Evolutionary conservation across 2,113 vertebrate species (phyloP), one percentile per base, ranked within the genome.

Genomic region (Nesoenas mayeri): DNA sequence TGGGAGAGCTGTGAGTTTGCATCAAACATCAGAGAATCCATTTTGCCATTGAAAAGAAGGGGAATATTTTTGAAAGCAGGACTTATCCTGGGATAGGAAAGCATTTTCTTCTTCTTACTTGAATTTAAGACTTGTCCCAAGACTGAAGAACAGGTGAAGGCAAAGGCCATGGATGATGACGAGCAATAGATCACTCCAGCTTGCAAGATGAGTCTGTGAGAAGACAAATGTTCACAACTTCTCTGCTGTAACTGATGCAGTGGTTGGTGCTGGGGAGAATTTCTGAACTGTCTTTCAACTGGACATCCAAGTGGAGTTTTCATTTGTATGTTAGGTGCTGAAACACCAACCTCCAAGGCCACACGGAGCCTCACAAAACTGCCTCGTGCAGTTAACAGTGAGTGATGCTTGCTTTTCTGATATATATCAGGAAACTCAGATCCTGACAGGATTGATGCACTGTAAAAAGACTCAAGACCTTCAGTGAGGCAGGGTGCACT

Each of bases 391-490:
- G 58, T 54, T 90, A 73, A 71, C 36, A 38, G 58, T 31, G 72
- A 89, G 71, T 8, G 47, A 85, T 73, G 67, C 66, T 53, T 69
- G 61, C 48, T 64, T 89, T 44, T 73, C 44, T 77, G 91, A 62
- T 73, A 77, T 29, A 72, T 44, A 69, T 79, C 42, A 58, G 19
- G 47, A 28, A 80, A 14, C 32, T 50, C 58, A 11, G 42, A 34
- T 51, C 71, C 74, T 89, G 93, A 73, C 78, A 66, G 93, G 79
- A 94, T 89, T 91, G 88, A 88, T 57, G 81, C 75, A 8, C 71
- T 64, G 67, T 83, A 60, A 85, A 93, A 93, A 79, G 61, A 17
- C 83, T 84, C 22, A 3, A 73, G 66, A 21, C 66, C 80, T 79
- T 64, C 70, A 34, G 38, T 5, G 40, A 78, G 71, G 47, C 58